These are phyloP conservation scores for Toxotes chatareus DNA, from an alignment of 2,113 vertebrate genomes.

Conservation along the genomic window DNA sequence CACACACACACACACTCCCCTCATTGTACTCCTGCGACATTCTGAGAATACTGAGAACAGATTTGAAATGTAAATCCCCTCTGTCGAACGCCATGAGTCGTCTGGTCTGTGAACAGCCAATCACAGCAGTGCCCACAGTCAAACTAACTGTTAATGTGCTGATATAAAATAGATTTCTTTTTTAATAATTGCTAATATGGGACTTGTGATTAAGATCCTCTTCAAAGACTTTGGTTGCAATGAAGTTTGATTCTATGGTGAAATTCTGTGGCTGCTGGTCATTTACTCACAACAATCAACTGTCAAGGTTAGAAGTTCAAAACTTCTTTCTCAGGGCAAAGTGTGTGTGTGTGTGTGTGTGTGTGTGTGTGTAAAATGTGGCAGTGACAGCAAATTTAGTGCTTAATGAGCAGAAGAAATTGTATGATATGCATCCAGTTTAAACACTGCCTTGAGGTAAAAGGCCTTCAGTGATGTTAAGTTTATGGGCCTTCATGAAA, in stretches of 20 bases:
- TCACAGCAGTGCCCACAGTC: not conserved
- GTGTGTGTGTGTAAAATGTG: too few species aligned
- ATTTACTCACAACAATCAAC: not conserved
- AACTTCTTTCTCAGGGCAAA: not conserved
- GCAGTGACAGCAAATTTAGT: slow-evolving; percentile 38
- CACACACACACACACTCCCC: not conserved
- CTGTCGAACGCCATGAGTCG: slow-evolving; percentile 13
- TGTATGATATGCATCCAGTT: slow-evolving; percentile 44
- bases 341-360: not conserved
- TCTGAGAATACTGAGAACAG: slow-evolving; percentile 57
- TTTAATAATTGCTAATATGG: not conserved
- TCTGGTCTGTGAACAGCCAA: slow-evolving; percentile 14
- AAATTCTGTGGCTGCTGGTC: not conserved
- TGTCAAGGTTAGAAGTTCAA: not conserved
- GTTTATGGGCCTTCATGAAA: slow-evolving; percentile 33
- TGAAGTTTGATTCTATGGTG: not conserved
- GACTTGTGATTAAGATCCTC: not conserved
- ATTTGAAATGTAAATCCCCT: slow-evolving; percentile 67
- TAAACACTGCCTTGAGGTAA: slow-evolving; percentile 44
- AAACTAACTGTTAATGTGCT: slow-evolving; percentile 4
- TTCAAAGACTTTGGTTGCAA: not conserved
- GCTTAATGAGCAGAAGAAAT: slow-evolving; percentile 54
- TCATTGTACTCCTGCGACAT: slow-evolving; percentile 26
- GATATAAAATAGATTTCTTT: not conserved
- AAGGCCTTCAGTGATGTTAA: slow-evolving; percentile 36